Conservation (phyloP, 1,140 invertebrate genomes). For the Leguminivora glycinivorella region DNA sequence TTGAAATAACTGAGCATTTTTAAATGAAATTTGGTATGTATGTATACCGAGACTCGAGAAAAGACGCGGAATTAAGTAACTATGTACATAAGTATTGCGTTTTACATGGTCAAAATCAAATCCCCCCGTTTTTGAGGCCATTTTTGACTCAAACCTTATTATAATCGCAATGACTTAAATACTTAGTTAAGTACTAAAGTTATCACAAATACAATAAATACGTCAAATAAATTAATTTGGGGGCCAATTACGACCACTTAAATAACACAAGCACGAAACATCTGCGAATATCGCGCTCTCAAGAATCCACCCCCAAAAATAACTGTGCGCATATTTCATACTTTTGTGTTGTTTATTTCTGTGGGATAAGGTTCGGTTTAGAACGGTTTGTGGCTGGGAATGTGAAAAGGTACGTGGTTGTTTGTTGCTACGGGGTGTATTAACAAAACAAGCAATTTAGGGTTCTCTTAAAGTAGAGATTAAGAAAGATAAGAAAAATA, state of each 20-base stretch:
- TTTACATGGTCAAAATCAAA: no score
- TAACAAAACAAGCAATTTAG: constrained; percentile 34
- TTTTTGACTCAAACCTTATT: no score
- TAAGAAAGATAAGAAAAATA: no score
- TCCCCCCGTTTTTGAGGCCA: no score
- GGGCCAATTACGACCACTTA: constrained; percentile 3
- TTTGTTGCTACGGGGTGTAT: constrained; percentile 35
- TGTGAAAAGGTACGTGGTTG: neutral
- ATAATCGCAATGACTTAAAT: no score
- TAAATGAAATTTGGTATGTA: no score
- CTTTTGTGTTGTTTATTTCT: neutral
- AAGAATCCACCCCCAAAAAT: constrained; percentile 1
- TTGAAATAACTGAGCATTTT: no score
- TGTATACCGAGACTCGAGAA: no score
- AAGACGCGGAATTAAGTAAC: no score
- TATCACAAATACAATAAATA: no score
- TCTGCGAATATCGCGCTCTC: constrained; percentile 4
- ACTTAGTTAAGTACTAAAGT: no score
- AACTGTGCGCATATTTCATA: neutral
- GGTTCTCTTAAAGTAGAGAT: neutral
- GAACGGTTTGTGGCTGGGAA: neutral
- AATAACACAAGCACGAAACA: constrained; percentile 11
- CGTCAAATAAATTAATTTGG: constrained; percentile 14
- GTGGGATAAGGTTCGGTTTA: neutral
- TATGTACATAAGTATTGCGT: no score